Evolutionary conservation across 1,140 invertebrate species (phyloP).

Genomic region (Uloborus diversus): DNA sequence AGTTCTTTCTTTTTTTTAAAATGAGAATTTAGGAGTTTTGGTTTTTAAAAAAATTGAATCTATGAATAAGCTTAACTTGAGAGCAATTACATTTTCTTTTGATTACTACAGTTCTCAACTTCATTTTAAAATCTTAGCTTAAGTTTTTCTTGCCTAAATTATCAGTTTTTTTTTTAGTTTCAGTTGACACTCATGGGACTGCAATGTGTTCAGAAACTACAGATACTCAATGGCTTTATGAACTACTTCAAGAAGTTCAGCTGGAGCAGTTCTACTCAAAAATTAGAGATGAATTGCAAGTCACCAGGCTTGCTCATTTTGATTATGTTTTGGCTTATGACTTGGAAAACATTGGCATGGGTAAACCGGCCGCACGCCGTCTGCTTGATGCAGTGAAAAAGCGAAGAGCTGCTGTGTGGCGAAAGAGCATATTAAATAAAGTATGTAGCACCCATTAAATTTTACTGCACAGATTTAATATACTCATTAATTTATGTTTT

Average conservation of each 20-base stretch:
- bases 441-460: not conserved
- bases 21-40: not conserved
- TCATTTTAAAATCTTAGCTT: not conserved
- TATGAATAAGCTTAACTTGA: not conserved
- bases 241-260: slow-evolving; percentile 88
- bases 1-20: not conserved
- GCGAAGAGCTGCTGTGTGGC: slow-evolving; percentile 69
- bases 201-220: slow-evolving; percentile 26
- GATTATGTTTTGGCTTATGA: slow-evolving; percentile 94
- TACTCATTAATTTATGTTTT: no score
- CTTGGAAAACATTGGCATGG: slow-evolving; percentile 92
- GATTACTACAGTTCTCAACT: not conserved
- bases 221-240: slow-evolving; percentile 79
- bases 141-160: not conserved
- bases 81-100: not conserved
- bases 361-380: slow-evolving; percentile 88
- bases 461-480: no score
- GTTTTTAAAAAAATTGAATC: not conserved
- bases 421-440: slow-evolving; percentile 56
- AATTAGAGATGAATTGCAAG: slow-evolving; percentile 91
- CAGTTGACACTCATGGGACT: not conserved
- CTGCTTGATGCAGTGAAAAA: slow-evolving; percentile 92
- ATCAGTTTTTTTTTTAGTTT: not conserved
- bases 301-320: slow-evolving; percentile 90
- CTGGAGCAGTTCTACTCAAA: slow-evolving; percentile 89